Evolutionary conservation across 1,140 invertebrate species (phyloP), one percentile per base, ranked within the genome.

Genomic region (Delia radicum): DNA sequence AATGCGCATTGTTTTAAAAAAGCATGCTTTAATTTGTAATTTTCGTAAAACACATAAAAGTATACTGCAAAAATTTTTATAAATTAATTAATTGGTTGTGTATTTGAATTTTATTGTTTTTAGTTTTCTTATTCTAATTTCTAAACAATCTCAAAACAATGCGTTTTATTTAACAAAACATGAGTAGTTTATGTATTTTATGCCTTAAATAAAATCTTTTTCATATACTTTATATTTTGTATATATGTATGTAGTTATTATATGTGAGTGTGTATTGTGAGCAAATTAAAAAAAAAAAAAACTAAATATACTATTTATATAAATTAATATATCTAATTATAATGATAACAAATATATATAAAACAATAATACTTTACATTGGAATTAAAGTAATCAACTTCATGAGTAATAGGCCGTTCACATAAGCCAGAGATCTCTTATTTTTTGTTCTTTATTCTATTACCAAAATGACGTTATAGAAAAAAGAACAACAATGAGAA

Each of bases 51-150:
- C 33, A 55, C 46, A 79, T 26, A 81, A 82, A 83, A 10, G 3
- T 5, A 37, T 37, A 37, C 33, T 5, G 2, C 10, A 82, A 80
- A 81, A 80, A 79, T 81, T 83, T 78, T 81, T 80, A 71, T 76
- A 80, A 77, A 78, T 80, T 31, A 28, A 67, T 29, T 31, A 55
- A 55, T 55, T 55, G 48, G 48, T 55, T 55, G 48, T 67, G 37
- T 10, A 42, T 42, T 42, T 3, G 10, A 42, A 42, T 13, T 42
- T 42, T 13, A 15, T 5, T 42, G 10, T 10, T 42, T 42, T 42
- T 42, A 8, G 12, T 42, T 15, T 42, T 42, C n/a, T 13, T 13
- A 8, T 15, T 0, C 37, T 42, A 42, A 42, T 15, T 33, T 33
- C 13, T 10, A 33, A 33, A 33, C 1, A 2, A 10, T 33, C 7